Evolutionary conservation across 2,888 invertebrate genomes (phyloP).

Genomic region (Drosophila pegasa): DNA sequence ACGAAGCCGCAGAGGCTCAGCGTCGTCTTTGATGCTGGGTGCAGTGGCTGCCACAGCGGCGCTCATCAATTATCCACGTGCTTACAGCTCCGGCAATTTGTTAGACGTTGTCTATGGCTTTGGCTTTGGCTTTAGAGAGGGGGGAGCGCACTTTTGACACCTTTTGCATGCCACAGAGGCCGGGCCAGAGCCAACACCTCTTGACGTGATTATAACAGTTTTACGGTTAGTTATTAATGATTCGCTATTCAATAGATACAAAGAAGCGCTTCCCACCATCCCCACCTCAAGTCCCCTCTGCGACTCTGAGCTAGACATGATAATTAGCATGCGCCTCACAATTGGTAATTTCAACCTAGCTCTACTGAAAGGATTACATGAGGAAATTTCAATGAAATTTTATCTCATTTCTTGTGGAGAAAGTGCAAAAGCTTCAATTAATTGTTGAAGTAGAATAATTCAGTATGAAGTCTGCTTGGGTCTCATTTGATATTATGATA

Average conservation of each 20-base stretch:
- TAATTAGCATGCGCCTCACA: slow-evolving; percentile 37
- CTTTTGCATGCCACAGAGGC: slow-evolving; percentile 58
- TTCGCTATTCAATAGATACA: slow-evolving; percentile 54
- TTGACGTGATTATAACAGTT: slow-evolving; percentile 79
- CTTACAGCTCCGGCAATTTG: slow-evolving; percentile 70
- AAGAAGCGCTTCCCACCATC: slow-evolving; percentile 1
- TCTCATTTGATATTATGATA: neutral
- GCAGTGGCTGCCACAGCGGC: slow-evolving; percentile 50
- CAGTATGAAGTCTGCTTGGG: neutral
- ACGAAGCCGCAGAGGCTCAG: neutral
- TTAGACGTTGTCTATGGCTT: slow-evolving; percentile 55
- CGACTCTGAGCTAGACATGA: slow-evolving; percentile 6
- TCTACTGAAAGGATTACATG: neutral
- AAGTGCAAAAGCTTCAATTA: slow-evolving; percentile 1
- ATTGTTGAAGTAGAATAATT: neutral
- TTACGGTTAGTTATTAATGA: slow-evolving; percentile 74
- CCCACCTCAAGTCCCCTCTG: neutral
- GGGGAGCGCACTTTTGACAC: slow-evolving; percentile 63
- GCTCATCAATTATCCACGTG: slow-evolving; percentile 77
- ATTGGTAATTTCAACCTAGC: neutral
- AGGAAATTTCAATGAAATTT: neutral
- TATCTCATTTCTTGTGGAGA: slow-evolving; percentile 3
- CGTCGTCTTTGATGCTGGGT: slow-evolving; percentile 38
- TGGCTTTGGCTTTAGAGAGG: neutral
- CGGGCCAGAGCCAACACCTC: slow-evolving; percentile 46